Evolutionary conservation across 1,140 invertebrate species (phyloP), one percentile per base, ranked within the genome.

Genomic region (Cherax destructor): DNA sequence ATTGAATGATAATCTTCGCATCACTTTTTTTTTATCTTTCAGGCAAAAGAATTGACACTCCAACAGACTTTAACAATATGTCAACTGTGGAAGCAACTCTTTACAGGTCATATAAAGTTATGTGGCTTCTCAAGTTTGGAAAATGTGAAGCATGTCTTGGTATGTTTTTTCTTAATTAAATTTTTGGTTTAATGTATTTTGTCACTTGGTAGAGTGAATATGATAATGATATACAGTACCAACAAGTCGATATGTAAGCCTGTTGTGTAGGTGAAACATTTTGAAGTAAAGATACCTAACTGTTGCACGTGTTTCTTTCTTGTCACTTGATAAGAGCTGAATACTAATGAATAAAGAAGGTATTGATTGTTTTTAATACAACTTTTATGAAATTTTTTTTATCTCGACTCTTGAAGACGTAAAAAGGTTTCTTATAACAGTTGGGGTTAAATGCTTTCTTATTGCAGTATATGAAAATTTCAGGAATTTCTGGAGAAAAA

Each of bases 401-500:
- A 41, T 41, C 30, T 41, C 30, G 30, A 2, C 30, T 41, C 30
- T 41, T 41, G 30, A 41, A 41, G 30, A 41, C 30, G 0, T 41
- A 41, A 41, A 41, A 41, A 41, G 30, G 30, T 41, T 41, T 41
- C 30, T 41, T 10, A 56, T 56, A 56, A 13, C 52, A 0, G 0
- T 56, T 1, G 52, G 52, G 52, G 4, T 3, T 56, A 10, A 56
- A 56, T 5, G 52, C 7, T 7, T 56, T 5, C 13, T 56, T 56
- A 56, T 1, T 13, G 3, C 52, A 56, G 13, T 56, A 56, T 74
- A 9, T 10, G 24, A 74, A 74, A 74, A 74, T 41, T 74, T 56
- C 69, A 91, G 89, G 89, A 30, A 91, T 91, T 78, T 91, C 89
- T 77, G 89, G 89, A 65, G 89, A 91, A 59, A 91, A 91, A 16